Evolutionary conservation across 2,888 invertebrate species (phyloP).

Genomic region (Ommatoiulus sabulosus): DNA sequence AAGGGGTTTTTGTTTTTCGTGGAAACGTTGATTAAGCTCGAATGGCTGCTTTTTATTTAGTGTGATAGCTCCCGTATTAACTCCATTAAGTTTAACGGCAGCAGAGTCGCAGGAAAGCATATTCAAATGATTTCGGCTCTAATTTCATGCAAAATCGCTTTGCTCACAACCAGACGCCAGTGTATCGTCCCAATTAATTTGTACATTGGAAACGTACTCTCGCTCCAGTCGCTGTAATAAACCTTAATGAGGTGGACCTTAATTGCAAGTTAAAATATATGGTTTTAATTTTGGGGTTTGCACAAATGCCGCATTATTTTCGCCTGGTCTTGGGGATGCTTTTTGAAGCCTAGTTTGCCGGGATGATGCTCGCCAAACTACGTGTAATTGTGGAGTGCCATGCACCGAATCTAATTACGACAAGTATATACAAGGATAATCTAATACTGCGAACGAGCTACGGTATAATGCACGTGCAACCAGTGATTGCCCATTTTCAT

Average conservation of each 20-base stretch:
- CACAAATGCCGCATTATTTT: too few relatives aligned
- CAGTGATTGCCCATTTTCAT: too few relatives aligned
- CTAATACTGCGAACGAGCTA: too few relatives aligned
- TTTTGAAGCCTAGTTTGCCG: too few relatives aligned
- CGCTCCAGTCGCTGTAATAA: neutral
- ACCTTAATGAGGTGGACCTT: conserved; percentile 34
- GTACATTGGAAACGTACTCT: neutral
- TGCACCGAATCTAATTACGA: too few relatives aligned
- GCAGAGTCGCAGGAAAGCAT: neutral
- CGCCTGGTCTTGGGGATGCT: too few relatives aligned
- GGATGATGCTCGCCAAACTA: too few relatives aligned
- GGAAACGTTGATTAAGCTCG: conserved; percentile 10
- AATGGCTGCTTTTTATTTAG: conserved; percentile 12
- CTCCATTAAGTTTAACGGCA: conserved; percentile 26
- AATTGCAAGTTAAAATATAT: conserved; percentile 10
- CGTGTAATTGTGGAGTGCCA: too few relatives aligned
- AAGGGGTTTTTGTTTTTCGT: neutral
- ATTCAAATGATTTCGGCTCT: conserved; percentile 20
- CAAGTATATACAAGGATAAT: too few relatives aligned
- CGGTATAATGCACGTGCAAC: too few relatives aligned
- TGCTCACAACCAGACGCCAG: neutral
- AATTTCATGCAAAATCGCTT: conserved; percentile 26
- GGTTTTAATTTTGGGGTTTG: conserved; percentile 26
- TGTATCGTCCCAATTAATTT: conserved; percentile 34
- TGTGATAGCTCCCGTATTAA: conserved; percentile 34